Conservation (phyloP, 2,888 invertebrate genomes). For the Caenorhabditis sp. region DNA sequence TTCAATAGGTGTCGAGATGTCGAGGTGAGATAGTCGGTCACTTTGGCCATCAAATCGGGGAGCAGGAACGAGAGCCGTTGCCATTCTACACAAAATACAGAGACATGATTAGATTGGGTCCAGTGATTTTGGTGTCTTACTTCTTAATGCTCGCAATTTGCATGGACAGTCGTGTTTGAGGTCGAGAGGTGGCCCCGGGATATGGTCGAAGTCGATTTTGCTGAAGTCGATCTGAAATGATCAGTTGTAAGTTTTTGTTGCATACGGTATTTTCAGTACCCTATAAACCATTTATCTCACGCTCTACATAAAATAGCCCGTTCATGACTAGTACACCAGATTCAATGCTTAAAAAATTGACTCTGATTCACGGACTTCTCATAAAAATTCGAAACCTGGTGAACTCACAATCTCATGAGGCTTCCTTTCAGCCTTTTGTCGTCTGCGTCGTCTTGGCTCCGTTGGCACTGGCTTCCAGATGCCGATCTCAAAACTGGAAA, state of each 20-base stretch:
- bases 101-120: background rate
- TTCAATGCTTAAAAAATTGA: too few relatives aligned
- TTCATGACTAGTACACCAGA: too few relatives aligned
- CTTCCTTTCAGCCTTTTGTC: background rate
- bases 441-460: background rate
- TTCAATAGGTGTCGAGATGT: background rate
- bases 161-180: background rate
- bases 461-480: slow-evolving; percentile 22
- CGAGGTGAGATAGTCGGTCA: background rate
- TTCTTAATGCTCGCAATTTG: background rate
- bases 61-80: background rate
- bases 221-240: slow-evolving; percentile 27
- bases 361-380: too few relatives aligned
- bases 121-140: background rate
- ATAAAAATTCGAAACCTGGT: too few relatives aligned
- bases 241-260: background rate
- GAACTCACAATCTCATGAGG: slow-evolving; percentile 1
- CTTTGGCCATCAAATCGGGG: background rate
- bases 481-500: slow-evolving; percentile 30
- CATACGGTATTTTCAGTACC: background rate
- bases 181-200: background rate
- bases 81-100: background rate
- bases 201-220: slow-evolving; percentile 25
- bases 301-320: too few relatives aligned
- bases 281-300: too few relatives aligned